phyloP scores from a whole-genome alignment of 2,888 invertebrate species.

The Drosophila seclusa region DNA sequence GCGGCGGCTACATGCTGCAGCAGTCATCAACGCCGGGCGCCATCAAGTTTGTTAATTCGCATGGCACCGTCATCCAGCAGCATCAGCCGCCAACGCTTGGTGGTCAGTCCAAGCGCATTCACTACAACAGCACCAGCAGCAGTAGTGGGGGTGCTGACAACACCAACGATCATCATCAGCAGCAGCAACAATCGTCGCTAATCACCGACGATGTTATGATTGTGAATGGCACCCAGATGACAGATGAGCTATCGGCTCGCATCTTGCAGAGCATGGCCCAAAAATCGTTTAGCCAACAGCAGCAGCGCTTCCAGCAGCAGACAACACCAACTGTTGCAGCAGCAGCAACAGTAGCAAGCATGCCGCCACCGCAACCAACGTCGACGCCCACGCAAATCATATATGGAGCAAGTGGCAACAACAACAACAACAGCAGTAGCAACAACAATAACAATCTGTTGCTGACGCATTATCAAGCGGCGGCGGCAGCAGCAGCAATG shows the following conservation, averaged over 20 bases:
- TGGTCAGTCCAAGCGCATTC: slow-evolving; percentile 48
- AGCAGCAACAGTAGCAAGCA: slow-evolving; percentile 60
- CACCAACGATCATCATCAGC: slow-evolving; percentile 51
- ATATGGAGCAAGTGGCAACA: slow-evolving; percentile 32
- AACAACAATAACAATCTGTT: slow-evolving; percentile 53
- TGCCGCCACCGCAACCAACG: slow-evolving; percentile 78
- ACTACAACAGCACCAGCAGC: slow-evolving; percentile 62
- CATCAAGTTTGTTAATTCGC: slow-evolving; percentile 85
- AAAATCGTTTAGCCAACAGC: slow-evolving; percentile 81
- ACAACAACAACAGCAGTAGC: slow-evolving; percentile 23
- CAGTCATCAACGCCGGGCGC: slow-evolving; percentile 57
- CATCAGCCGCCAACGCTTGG: slow-evolving; percentile 60
- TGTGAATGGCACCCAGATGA: slow-evolving; percentile 85
- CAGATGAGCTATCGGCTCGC: slow-evolving; percentile 84
- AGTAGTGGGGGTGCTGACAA: slow-evolving; percentile 32
- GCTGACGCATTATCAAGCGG: slow-evolving; percentile 59
- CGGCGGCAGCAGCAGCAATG: slow-evolving; percentile 28
- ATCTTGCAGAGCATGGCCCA: slow-evolving; percentile 85
- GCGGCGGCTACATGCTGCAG: slow-evolving; percentile 62
- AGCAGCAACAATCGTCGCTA: slow-evolving; percentile 61
- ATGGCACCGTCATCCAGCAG: slow-evolving; percentile 84
- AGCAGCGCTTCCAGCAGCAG: slow-evolving; percentile 67
- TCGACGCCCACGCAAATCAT: slow-evolving; percentile 60
- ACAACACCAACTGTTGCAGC: slow-evolving; percentile 47
- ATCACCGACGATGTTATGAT: slow-evolving; percentile 84